These are phyloP conservation scores for Muntiacus muntjak DNA, from an alignment of 2,113 vertebrate species.

Conservation along the genomic window DNA sequence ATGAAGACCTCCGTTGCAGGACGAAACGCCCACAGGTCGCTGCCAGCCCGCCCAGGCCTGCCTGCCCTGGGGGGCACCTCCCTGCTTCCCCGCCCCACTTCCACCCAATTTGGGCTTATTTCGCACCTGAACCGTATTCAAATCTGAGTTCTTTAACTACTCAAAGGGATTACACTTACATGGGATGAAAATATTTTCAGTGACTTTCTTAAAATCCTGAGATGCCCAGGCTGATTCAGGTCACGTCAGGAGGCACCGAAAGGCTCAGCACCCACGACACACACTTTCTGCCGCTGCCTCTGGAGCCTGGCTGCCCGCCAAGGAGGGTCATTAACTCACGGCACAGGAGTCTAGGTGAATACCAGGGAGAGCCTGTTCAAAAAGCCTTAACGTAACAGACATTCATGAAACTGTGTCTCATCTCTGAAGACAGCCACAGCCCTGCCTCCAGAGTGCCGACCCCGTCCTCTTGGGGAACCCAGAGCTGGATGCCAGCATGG, in stretches of 20 bases:
- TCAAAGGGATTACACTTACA: neutral
- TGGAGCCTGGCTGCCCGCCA: neutral
- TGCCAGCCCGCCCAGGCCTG: neutral
- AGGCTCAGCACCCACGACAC: neutral
- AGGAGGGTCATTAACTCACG: conserved; percentile 10
- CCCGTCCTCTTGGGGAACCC: rapidly evolving
- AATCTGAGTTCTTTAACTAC: neutral
- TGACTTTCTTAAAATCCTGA: neutral
- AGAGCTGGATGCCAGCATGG: neutral
- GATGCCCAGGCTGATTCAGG: neutral
- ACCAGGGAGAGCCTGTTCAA: neutral
- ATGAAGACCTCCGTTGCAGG: neutral
- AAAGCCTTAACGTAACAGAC: rapidly evolving
- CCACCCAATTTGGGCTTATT: conserved; percentile 44
- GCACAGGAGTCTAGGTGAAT: neutral
- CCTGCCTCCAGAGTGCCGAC: neutral
- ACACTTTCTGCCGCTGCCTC: neutral
- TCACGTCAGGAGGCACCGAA: neutral
- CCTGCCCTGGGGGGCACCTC: rapidly evolving
- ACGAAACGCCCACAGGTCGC: neutral
- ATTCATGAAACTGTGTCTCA: rapidly evolving
- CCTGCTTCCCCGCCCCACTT: neutral
- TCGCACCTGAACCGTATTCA: neutral
- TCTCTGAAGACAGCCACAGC: rapidly evolving
- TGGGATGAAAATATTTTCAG: neutral